Conservation (phyloP, 2,888 invertebrate species). For the Lacanobia oleracea region DNA sequence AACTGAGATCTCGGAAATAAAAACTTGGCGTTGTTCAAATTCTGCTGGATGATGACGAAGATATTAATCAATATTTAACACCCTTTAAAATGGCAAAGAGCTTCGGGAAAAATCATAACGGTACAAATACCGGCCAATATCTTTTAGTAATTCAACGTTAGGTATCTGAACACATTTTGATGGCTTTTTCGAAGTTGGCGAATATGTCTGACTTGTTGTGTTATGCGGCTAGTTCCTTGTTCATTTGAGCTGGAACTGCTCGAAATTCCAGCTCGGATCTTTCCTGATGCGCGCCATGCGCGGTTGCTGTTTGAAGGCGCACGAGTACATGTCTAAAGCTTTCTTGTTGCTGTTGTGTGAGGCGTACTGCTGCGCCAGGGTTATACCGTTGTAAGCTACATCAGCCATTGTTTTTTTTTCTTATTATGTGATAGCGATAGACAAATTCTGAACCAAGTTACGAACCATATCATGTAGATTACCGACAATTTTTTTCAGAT, state of each 20-base stretch:
- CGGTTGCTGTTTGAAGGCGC: no score
- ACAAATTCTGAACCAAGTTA: no score
- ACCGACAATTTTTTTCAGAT: no score
- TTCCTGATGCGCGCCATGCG: no score
- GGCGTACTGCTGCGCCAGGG: no score
- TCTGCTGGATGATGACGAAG: conserved; percentile 76
- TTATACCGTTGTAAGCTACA: no score
- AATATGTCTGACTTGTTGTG: conserved; percentile 49
- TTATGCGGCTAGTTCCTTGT: conserved; percentile 42
- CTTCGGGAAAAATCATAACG: conserved; percentile 82
- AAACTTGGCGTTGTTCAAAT: conserved; percentile 50
- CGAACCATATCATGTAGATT: no score
- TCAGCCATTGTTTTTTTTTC: no score
- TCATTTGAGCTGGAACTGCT: conserved; percentile 33
- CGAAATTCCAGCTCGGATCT: conserved; percentile 35
- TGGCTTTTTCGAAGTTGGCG: conserved; percentile 43
- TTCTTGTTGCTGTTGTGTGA: no score
- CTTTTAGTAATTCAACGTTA: conserved; percentile 40
- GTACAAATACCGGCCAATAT: conserved; percentile 42
- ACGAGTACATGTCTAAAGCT: no score
- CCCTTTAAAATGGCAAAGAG: conserved; percentile 87
- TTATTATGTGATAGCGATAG: no score
- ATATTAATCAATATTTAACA: conserved; percentile 83
- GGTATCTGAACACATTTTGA: conserved; percentile 19
- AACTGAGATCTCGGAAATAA: conserved; percentile 44